A percentile compares a stretch with the other conserved stretches of the same genome.
Conservation (phyloP, 2,888 invertebrate species). For the Drosophila longiperda region DNA sequence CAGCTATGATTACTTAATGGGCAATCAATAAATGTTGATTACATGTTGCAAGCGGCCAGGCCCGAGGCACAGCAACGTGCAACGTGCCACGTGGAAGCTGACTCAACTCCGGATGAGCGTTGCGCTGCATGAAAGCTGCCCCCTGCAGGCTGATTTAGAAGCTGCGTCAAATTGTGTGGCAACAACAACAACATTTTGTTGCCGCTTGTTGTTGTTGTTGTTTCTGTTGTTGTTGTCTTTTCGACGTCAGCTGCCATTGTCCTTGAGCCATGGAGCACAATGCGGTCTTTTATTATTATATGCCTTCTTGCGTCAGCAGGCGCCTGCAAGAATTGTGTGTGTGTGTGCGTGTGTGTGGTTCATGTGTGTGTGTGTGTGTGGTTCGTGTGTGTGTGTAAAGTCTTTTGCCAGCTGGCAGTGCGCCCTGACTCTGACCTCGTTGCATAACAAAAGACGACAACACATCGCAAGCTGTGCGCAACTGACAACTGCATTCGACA, state of each 20-base stretch:
- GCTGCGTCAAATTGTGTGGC: slow-evolving; percentile 26
- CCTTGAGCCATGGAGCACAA: slow-evolving; percentile 58
- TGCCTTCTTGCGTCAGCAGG: slow-evolving; percentile 71
- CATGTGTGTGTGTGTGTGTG: no score
- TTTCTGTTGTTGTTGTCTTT: not conserved
- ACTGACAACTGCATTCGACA: slow-evolving; percentile 37
- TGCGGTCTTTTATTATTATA: slow-evolving; percentile 67
- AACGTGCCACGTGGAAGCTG: not conserved
- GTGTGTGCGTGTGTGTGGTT: not conserved
- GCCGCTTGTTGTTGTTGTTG: not conserved
- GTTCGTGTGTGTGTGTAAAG: not conserved
- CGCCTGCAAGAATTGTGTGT: slow-evolving; percentile 10
- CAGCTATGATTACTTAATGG: slow-evolving; percentile 22
- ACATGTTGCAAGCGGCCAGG: not conserved
- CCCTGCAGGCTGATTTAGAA: not conserved
- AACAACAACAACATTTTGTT: slow-evolving; percentile 11
- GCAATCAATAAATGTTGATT: slow-evolving; percentile 46
- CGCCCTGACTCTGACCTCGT: slow-evolving; percentile 73
- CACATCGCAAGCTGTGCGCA: slow-evolving; percentile 3
- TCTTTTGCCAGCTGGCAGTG: slow-evolving; percentile 46
- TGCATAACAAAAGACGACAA: slow-evolving; percentile 59
- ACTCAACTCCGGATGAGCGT: not conserved
- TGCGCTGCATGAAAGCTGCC: slow-evolving; percentile 8
- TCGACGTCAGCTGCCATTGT: slow-evolving; percentile 26
- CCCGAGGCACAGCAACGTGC: not conserved